A percentile compares a stretch with the other conserved stretches of the same genome.
Conservation (phyloP, 2,797 vertebrate genomes). For the Ctenopoma multispine region DNA sequence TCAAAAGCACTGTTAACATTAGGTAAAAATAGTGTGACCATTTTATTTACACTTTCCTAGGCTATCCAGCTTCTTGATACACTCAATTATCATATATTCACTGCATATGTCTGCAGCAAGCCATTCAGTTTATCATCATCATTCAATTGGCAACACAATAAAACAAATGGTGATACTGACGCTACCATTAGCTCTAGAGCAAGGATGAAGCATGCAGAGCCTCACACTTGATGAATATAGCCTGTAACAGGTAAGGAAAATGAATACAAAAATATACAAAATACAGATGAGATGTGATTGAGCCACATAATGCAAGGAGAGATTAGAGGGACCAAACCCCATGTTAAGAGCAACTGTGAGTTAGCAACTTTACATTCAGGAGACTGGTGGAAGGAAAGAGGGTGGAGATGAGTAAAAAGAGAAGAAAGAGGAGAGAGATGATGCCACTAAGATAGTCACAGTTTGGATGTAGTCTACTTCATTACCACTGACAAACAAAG, state of each 20-base stretch:
- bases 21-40: conserved; percentile 84
- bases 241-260: conserved; percentile 69
- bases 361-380: conserved; percentile 75
- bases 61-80: conserved; percentile 65
- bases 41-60: conserved; percentile 80
- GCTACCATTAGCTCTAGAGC: conserved; percentile 53
- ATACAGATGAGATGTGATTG: conserved; percentile 62
- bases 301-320: conserved; percentile 31
- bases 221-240: conserved; percentile 50
- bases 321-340: conserved; percentile 38
- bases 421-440: conserved; percentile 23
- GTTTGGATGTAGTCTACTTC: conserved; percentile 71
- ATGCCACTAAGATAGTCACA: conserved; percentile 63
- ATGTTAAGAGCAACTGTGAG: conserved; percentile 61
- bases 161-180: conserved; percentile 59
- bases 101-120: conserved; percentile 63
- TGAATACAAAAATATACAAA: conserved; percentile 81
- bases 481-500: conserved; percentile 64
- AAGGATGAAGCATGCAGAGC: conserved; percentile 75
- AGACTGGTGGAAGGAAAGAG: conserved; percentile 19
- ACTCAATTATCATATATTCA: conserved; percentile 67
- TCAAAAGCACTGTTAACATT: conserved; percentile 84
- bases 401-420: neutral
- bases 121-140: conserved; percentile 39
- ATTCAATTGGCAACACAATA: conserved; percentile 61